These are phyloP conservation scores for Enteromius treurensis DNA, from an alignment of 2,797 vertebrate genomes.

Conservation along the genomic window DNA sequence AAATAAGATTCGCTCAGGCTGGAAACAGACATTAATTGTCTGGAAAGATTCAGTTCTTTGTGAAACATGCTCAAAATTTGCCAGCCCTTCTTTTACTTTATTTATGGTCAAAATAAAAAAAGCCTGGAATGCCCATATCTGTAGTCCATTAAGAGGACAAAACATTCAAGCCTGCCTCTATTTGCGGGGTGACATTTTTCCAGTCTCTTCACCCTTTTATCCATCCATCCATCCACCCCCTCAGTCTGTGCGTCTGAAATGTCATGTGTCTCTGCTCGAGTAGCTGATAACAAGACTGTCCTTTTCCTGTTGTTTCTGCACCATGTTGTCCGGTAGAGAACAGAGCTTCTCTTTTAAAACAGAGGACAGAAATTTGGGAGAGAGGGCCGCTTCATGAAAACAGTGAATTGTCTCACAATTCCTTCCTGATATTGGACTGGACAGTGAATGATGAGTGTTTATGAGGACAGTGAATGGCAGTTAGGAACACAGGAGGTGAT, in stretches of 20 bases:
- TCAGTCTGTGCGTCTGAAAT: constrained; percentile 72
- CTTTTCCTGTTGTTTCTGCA: constrained; percentile 59
- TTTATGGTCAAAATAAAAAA: constrained; percentile 60
- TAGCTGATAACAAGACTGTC: constrained; percentile 72
- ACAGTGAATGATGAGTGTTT: constrained; percentile 30
- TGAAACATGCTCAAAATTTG: constrained; percentile 26
- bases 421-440: constrained; percentile 10
- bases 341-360: constrained; percentile 66
- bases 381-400: constrained; percentile 51
- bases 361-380: constrained; percentile 39
- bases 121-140: constrained; percentile 63
- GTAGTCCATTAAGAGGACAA: constrained; percentile 54
- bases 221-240: constrained; percentile 60
- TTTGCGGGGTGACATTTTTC: constrained; percentile 74
- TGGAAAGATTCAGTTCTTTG: constrained; percentile 44
- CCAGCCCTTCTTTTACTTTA: constrained; percentile 56
- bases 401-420: constrained; percentile 48
- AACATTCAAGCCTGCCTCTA: constrained; percentile 64
- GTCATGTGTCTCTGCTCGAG: constrained; percentile 68
- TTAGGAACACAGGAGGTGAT: not conserved
- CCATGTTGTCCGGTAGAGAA: constrained; percentile 68
- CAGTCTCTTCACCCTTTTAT: constrained; percentile 57
- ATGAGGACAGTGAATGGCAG: constrained; percentile 15
- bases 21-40: constrained; percentile 56
- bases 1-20: not conserved